Percentiles rank a stretch among this genome's conserved stretches.
phyloP scores from a whole-genome alignment of 2,888 invertebrate species.

The Calliscelio sp. region DNA sequence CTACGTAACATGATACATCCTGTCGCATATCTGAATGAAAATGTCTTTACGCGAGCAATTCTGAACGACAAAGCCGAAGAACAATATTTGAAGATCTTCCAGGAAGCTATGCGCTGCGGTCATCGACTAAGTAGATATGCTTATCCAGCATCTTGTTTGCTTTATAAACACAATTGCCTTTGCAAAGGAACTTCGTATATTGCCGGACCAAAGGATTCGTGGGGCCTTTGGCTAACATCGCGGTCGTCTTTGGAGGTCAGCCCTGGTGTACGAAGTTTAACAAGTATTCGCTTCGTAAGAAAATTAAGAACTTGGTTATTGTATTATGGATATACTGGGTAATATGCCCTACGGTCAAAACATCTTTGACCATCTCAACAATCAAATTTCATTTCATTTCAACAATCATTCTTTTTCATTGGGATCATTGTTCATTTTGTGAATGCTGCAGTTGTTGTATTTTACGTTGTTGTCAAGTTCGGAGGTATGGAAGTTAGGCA shows the following conservation, averaged over 20 bases:
- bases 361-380: no score
- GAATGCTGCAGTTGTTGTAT: no score
- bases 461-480: no score
- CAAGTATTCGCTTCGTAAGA: conserved; percentile 33
- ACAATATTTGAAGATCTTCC: conserved; percentile 50
- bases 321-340: no score
- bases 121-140: conserved; percentile 55
- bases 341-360: no score
- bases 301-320: conserved; percentile 38
- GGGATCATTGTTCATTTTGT: no score
- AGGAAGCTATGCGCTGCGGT: conserved; percentile 49
- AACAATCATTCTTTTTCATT: no score
- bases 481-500: no score
- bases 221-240: conserved; percentile 52
- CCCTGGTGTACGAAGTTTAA: conserved; percentile 14
- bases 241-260: conserved; percentile 50
- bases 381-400: no score
- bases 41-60: neutral
- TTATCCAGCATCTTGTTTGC: conserved; percentile 65
- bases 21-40: conserved; percentile 10
- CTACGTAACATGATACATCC: conserved; percentile 25
- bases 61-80: neutral
- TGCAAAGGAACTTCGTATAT: conserved; percentile 61
- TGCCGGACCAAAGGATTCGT: conserved; percentile 48
- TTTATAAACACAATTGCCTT: conserved; percentile 67